phyloP scores from a whole-genome alignment of 2,888 invertebrate species.

The Eupelmus urozonus region DNA sequence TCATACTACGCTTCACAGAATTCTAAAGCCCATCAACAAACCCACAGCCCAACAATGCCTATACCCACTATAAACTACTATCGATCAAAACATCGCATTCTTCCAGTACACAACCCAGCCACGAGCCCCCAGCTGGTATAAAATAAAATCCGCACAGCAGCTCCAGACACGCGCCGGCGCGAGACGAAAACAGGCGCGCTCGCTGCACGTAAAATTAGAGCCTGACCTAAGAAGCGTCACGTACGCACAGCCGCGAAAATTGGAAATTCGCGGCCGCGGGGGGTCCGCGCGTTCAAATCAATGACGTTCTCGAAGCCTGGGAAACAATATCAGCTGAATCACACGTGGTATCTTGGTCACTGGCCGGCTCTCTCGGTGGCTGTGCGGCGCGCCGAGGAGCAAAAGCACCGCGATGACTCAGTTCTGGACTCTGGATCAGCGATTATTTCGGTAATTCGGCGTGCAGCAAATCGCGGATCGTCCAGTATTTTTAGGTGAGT shows the following conservation, averaged over 20 bases:
- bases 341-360: conserved; percentile 26
- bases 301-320: neutral
- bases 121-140: neutral
- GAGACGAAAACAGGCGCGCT: neutral
- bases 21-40: too few species aligned
- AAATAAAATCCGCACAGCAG: neutral
- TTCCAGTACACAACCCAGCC: too few species aligned
- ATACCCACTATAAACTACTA: too few species aligned
- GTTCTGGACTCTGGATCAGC: neutral
- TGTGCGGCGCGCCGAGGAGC: neutral
- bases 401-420: conserved; percentile 50
- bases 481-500: conserved; percentile 10
- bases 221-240: conserved; percentile 41
- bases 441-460: conserved; percentile 42
- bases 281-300: conserved; percentile 11
- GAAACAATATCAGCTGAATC: conserved; percentile 47
- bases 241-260: neutral
- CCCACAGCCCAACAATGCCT: too few species aligned
- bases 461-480: neutral
- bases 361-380: too few species aligned
- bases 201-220: conserved; percentile 32
- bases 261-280: conserved; percentile 1
- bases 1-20: too few species aligned
- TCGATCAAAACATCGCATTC: too few species aligned
- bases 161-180: neutral